These are phyloP conservation scores for Bergia puertoricense DNA, from an alignment of 92 coral and sea anemone species.

Conservation along the genomic window DNA sequence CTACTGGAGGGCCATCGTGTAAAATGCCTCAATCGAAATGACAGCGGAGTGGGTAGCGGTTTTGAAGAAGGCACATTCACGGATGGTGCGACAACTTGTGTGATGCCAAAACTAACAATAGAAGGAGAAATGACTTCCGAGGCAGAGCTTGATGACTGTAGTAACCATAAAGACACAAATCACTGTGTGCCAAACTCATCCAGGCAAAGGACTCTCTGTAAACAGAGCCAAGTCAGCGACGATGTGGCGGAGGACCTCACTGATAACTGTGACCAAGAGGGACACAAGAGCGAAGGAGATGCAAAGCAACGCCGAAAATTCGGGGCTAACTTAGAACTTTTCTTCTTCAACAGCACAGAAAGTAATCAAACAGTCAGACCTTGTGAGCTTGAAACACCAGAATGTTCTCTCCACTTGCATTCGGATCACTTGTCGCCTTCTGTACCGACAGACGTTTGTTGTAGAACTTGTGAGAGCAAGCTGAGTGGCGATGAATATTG, in stretches of 20 bases:
- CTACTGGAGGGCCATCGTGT: slow-evolving; percentile 18
- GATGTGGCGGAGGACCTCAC: slow-evolving; percentile 16
- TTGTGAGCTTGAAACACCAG: background rate
- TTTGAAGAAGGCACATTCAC: slow-evolving; percentile 67
- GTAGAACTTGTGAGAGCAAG: background rate
- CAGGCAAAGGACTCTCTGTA: slow-evolving; percentile 3
- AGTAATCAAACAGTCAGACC: slow-evolving; percentile 31
- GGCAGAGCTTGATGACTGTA: background rate
- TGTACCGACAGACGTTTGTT: background rate
- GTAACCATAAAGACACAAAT: too few relatives aligned
- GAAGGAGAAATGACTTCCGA: background rate
- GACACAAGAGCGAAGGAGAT: background rate
- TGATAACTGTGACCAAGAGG: background rate
- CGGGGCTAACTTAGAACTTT: slow-evolving; percentile 17
- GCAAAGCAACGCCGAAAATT: slow-evolving; percentile 15
- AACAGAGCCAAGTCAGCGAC: slow-evolving; percentile 32
- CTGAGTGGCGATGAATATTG: background rate
- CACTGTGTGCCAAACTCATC: background rate
- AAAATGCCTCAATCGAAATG: slow-evolving; percentile 58
- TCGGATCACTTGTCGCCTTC: background rate
- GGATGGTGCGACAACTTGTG: background rate
- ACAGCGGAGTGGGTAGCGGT: slow-evolving; percentile 89
- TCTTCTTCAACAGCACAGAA: slow-evolving; percentile 33
- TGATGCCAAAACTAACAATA: background rate
- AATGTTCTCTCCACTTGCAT: background rate